Evolutionary conservation across 2,888 invertebrate species (phyloP).

Genomic region (Orthosia gothica): DNA sequence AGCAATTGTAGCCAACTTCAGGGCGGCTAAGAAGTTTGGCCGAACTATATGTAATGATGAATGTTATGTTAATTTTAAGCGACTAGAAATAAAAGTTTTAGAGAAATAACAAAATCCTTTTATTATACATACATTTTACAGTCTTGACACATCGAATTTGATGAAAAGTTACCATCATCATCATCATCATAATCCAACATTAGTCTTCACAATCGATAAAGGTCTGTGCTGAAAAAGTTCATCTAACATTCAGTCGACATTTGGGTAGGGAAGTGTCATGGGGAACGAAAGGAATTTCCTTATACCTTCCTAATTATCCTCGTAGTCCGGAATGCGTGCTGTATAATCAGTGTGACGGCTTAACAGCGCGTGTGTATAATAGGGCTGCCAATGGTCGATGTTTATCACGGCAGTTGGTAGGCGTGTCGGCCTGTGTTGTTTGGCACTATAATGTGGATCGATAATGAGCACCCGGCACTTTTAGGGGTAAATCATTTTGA

Average conservation of each 20-base stretch:
- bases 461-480: constrained; percentile 22
- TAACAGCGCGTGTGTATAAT: constrained; percentile 61
- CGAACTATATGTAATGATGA: no score
- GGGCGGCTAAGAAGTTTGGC: no score
- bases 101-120: constrained; percentile 4
- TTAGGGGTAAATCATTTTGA: constrained; percentile 15
- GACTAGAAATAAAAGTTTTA: constrained; percentile 10
- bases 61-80: constrained; percentile 1
- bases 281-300: background rate
- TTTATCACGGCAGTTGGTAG: constrained; percentile 62
- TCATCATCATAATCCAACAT: no score
- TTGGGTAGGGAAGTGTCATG: no score
- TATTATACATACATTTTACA: no score
- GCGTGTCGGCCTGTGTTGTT: constrained; percentile 55
- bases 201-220: background rate
- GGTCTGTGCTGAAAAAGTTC: background rate
- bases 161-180: background rate
- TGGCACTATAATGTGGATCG: constrained; percentile 36
- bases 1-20: no score
- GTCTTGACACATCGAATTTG: background rate
- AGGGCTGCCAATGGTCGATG: constrained; percentile 52
- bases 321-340: constrained; percentile 18
- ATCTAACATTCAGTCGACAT: no score
- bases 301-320: background rate
- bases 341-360: constrained; percentile 52